Conservation (phyloP, 2,888 invertebrate genomes). For the Heliconius sara region DNA sequence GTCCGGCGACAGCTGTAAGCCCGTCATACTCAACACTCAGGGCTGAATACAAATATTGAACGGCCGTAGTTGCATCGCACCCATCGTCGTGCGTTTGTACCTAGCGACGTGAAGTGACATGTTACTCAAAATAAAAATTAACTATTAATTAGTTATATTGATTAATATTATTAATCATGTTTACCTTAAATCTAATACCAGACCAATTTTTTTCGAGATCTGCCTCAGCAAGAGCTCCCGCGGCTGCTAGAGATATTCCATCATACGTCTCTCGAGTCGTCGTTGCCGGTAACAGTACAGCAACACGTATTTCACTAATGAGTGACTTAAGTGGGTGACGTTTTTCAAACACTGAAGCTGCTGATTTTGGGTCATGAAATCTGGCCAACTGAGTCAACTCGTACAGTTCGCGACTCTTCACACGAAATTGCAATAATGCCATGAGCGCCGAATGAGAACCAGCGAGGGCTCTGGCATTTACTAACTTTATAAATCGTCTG, state of each 20-base stretch:
- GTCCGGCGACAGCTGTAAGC: slow-evolving; percentile 69
- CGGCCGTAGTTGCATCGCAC: slow-evolving; percentile 67
- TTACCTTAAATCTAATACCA: slow-evolving; percentile 46
- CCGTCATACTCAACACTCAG: slow-evolving; percentile 66
- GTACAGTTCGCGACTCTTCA: slow-evolving; percentile 55
- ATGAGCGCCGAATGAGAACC: slow-evolving; percentile 61
- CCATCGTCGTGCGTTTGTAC: slow-evolving; percentile 65
- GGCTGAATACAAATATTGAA: slow-evolving; percentile 67
- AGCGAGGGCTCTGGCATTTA: slow-evolving; percentile 61
- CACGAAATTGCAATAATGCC: slow-evolving; percentile 58
- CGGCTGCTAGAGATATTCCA: slow-evolving; percentile 58
- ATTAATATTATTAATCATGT: neutral
- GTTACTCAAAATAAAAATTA: neutral
- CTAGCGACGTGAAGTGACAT: slow-evolving; percentile 43
- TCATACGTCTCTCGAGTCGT: slow-evolving; percentile 58
- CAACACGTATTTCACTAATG: slow-evolving; percentile 59
- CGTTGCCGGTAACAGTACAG: slow-evolving; percentile 56
- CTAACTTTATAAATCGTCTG: slow-evolving; percentile 65
- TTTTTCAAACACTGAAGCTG: slow-evolving; percentile 54
- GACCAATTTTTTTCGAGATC: slow-evolving; percentile 49
- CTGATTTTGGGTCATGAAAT: slow-evolving; percentile 50
- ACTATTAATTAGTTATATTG: neutral
- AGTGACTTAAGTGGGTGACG: slow-evolving; percentile 53
- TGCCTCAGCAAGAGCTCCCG: slow-evolving; percentile 66
- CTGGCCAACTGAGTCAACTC: slow-evolving; percentile 52